Base-by-base conservation (phyloP, 2,888 invertebrate genomes). In the Lasioglossum lativentre region DNA sequence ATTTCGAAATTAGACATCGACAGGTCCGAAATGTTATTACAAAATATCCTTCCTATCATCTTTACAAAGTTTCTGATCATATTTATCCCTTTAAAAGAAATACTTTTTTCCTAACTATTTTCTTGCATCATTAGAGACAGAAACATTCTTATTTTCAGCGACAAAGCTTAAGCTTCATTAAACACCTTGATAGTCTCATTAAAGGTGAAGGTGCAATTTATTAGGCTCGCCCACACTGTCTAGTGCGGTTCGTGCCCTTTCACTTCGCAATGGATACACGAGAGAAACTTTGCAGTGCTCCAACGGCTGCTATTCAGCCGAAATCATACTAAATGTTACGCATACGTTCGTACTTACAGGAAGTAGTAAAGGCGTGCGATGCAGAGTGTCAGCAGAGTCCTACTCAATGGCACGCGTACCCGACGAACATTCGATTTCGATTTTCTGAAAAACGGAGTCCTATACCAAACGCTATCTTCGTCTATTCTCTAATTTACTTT, bases 301-400 rank as follows among this genome's bases (percentile, higher is more conserved):
- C 3, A 52, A 52, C 52, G 52, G 52, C 52, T 52, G 52, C 52
- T 52, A 52, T 23, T 3, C 52, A 52, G 59, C 27, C n/a, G 59
- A 14, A 59, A 59, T 59, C 59, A 27, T 59, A 59, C 59, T 59
- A 59, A 59, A 27, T 59, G 59, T 59, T 47, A 47, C 30, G 40
- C 59, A 56, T 42, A 14, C 34, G 52, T 68, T 72, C 59, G 59
- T 59, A 59, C 27, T 59, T 59, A 59, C 59, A 59, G 59, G 12
- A 59, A 59, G 59, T 14, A 27, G 59, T 59, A 59, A 59, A 59
- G 59, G 12, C 59, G 59, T 23, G 59, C 59, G 59, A 59, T 59
- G 70, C 38, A 34, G 70, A 70, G 12, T 19, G 70, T 14, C 52
- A 52, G 23, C 52, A 52, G 52, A 52, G 10, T 52, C n/a, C 52